Base-by-base conservation (phyloP, 2,113 vertebrate species). In the Phaetusa simplex region DNA sequence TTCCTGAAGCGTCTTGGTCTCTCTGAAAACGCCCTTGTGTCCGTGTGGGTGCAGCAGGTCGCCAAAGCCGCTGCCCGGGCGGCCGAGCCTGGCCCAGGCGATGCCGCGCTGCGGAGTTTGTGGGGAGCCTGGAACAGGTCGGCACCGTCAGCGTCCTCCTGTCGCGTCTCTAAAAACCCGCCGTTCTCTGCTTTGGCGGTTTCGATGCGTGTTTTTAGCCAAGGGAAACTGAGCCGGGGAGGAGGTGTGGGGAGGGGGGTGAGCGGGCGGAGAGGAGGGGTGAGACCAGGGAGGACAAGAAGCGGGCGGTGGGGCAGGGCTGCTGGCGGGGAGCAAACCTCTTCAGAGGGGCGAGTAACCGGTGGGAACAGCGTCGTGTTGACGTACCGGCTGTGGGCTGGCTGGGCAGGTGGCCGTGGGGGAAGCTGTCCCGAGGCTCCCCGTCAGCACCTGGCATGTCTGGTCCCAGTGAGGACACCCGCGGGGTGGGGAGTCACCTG, bases 41-140 rank as follows among this genome's bases (percentile, higher is more conserved):
- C 38, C 3, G 1, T 0, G 1, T 0, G 2, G 4, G 20, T 40
- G 14, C 27, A 40, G 58, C 58, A 21, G 38, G 49, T 47, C 58
- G 12, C 43, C 32, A 20, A 7, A 56, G 36, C 29, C 0, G 0
- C 32, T 22, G n/a, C 29, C 70, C 19, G 11, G 2, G 0, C 0
- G 4, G 20, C 45, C 1, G 1, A 42, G 52, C 58, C 26, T 14
- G 27, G 36, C 36, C 40, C 5, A 1, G 30, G 36, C 0, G 2
- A 12, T 26, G 22, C n/a, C 22, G n/a, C 10, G 1, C 56, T 3
- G 0, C 78, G 3, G 47, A 11, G 10, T 7, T 12, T 26, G 53
- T 11, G 6, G 20, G n/a, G 8, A 61, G 59, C 52, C 45, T 12
- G 34, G 29, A 13, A 3, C n/a, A 8, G 29, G 14, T 42, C 47